These are phyloP conservation scores for Pyrgus malvae DNA, from an alignment of 2,888 invertebrate genomes.

Conservation along the genomic window DNA sequence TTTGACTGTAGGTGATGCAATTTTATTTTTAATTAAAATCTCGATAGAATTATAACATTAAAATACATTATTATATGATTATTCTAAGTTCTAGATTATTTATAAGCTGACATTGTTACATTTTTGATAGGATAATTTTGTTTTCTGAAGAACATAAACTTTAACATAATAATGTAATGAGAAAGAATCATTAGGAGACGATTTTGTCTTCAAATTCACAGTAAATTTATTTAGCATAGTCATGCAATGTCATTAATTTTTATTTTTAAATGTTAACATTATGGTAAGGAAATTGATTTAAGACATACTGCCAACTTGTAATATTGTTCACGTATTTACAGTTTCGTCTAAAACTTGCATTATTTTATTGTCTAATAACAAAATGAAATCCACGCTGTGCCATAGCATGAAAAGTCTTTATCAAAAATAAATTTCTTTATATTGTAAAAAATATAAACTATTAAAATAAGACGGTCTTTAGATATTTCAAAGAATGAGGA, in stretches of 20 bases:
- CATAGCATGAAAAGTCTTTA: conserved; percentile 48
- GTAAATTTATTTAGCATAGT: too few species aligned
- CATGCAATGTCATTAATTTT: conserved; percentile 1
- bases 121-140: conserved; percentile 25
- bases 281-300: neutral
- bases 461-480: conserved; percentile 28
- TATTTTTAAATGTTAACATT: neutral
- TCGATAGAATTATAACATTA: conserved; percentile 52
- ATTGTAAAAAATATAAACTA: conserved; percentile 7
- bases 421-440: conserved; percentile 20
- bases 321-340: conserved; percentile 10
- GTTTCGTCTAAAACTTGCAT: conserved; percentile 24
- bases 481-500: conserved; percentile 35
- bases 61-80: conserved; percentile 1
- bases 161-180: neutral
- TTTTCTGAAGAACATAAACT: neutral
- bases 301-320: conserved; percentile 56
- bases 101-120: conserved; percentile 17
- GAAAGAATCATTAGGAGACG: too few species aligned
- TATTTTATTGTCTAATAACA: conserved; percentile 26
- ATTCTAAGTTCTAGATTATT: conserved; percentile 5
- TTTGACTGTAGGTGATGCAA: conserved; percentile 57
- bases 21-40: conserved; percentile 60
- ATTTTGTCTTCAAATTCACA: too few species aligned
- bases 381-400: conserved; percentile 53